These are phyloP conservation scores for Poecilus cupreus DNA, from an alignment of 2,888 invertebrate species.

Conservation along the genomic window DNA sequence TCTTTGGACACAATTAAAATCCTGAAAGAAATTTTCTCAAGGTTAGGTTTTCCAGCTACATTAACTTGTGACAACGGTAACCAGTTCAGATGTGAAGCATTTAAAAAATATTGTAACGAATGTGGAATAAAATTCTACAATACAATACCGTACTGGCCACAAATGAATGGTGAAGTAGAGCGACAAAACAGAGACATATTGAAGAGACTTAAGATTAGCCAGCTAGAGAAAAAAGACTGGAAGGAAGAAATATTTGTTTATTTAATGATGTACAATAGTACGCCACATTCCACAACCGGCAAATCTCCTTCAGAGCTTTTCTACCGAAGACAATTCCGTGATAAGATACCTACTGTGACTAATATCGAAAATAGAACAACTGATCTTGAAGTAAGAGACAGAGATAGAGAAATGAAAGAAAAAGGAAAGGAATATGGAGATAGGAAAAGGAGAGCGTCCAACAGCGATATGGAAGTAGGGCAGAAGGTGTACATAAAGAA, in stretches of 20 bases:
- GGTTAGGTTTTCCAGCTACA: too few relatives aligned
- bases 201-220: not conserved
- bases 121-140: not conserved
- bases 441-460: not conserved
- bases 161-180: not conserved
- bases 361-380: not conserved
- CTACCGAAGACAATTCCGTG: not conserved
- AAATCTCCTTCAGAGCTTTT: not conserved
- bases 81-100: not conserved
- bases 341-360: not conserved
- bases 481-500: too few relatives aligned
- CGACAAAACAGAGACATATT: not conserved
- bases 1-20: not conserved
- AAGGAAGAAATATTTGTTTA: not conserved
- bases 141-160: not conserved
- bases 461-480: not conserved
- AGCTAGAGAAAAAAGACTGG: not conserved
- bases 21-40: too few relatives aligned
- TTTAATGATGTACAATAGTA: not conserved
- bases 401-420: not conserved
- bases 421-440: not conserved
- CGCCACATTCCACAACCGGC: not conserved
- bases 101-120: not conserved
- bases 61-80: too few relatives aligned
- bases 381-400: not conserved